Conservation (phyloP, 2,888 invertebrate species). For the Pterostichus madidus region DNA sequence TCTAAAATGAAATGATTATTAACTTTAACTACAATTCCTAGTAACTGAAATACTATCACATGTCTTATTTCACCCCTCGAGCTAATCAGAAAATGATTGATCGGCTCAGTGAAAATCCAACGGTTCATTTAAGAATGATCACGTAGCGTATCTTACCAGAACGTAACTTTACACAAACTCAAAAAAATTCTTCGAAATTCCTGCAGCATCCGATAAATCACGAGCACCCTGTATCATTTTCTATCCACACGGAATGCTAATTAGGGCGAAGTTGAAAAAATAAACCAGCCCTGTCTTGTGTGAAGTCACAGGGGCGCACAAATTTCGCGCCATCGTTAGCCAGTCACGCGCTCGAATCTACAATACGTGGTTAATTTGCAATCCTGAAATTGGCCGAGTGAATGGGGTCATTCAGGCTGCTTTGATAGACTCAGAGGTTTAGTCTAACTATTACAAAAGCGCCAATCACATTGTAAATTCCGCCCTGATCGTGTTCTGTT, state of each 20-base stretch:
- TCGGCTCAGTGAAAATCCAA: conserved; percentile 39
- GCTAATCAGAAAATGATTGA: conserved; percentile 56
- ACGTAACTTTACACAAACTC: conserved; percentile 44
- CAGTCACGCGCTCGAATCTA: conserved; percentile 24
- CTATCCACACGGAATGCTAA: conserved; percentile 54
- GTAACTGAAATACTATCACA: background rate
- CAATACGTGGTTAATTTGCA: conserved; percentile 66
- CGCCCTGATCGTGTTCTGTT: conserved; percentile 75
- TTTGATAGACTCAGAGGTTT: conserved; percentile 61
- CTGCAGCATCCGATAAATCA: conserved; percentile 58
- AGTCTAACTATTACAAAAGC: conserved; percentile 71
- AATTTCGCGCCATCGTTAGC: conserved; percentile 34
- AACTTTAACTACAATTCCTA: background rate
- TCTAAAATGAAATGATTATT: no score
- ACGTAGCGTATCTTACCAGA: conserved; percentile 10
- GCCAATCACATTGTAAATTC: conserved; percentile 77
- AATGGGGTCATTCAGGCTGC: conserved; percentile 52
- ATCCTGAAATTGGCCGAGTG: conserved; percentile 61
- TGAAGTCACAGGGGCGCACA: conserved; percentile 40
- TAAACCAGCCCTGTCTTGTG: conserved; percentile 14
- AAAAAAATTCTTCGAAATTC: conserved; percentile 45
- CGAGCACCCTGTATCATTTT: conserved; percentile 49
- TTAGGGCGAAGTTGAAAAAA: conserved; percentile 51
- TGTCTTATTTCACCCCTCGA: background rate
- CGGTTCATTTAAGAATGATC: conserved; percentile 51